Percentiles rank a stretch among this genome's conserved stretches.
Evolutionary conservation across 1,140 invertebrate genomes (phyloP).

Genomic region (Pantala flavescens): DNA sequence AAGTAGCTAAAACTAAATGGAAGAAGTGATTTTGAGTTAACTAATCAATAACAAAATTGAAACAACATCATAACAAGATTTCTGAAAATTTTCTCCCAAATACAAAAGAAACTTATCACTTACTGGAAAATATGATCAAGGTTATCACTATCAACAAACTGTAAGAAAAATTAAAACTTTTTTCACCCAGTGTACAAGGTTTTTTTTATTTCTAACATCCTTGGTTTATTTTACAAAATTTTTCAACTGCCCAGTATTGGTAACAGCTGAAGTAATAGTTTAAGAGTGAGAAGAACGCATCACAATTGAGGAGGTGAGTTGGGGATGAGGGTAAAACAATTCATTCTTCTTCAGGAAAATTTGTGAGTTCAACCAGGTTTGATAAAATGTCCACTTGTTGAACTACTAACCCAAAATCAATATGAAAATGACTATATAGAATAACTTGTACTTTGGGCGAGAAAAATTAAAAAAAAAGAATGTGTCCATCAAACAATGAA

Average conservation of each 20-base stretch:
- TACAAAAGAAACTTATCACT: too few relatives aligned
- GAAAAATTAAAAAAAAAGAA: neutral
- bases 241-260: neutral
- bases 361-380: neutral
- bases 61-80: too few relatives aligned
- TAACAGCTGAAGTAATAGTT: neutral
- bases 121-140: too few relatives aligned
- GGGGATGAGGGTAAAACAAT: neutral
- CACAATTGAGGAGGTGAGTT: neutral
- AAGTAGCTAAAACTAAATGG: too few relatives aligned
- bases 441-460: constrained; percentile 1
- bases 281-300: neutral
- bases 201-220: constrained; percentile 7
- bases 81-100: too few relatives aligned
- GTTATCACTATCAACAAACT: neutral
- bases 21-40: too few relatives aligned
- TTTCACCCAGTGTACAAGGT: neutral
- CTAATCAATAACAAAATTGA: too few relatives aligned
- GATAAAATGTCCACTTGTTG: neutral
- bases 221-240: neutral
- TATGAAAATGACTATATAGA: neutral
- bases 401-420: neutral
- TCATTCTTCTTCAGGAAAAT: neutral
- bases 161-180: neutral
- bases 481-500: neutral